phyloP scores from a whole-genome alignment of 2,888 invertebrate genomes.

The Operophtera brumata region DNA sequence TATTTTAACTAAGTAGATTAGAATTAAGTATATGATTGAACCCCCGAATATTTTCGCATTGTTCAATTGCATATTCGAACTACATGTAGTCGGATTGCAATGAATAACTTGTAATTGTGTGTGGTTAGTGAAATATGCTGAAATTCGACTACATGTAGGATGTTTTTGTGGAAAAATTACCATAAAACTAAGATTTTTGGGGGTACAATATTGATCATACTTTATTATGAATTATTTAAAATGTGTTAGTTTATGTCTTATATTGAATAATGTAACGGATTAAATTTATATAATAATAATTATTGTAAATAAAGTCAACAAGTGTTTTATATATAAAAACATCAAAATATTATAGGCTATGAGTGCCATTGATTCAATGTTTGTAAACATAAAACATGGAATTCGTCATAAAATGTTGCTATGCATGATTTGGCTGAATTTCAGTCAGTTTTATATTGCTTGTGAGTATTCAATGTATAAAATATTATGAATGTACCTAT shows the following conservation, averaged over 20 bases:
- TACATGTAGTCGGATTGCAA: no score
- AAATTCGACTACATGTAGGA: no score
- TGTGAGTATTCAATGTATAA: constrained; percentile 27
- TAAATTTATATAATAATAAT: constrained; percentile 4
- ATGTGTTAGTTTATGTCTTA: constrained; percentile 1
- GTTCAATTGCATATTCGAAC: no score
- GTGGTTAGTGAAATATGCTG: no score
- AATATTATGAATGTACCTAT: constrained; percentile 28
- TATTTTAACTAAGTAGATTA: neutral
- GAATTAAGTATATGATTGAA: neutral
- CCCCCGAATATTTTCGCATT: neutral
- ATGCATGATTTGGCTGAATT: constrained; percentile 21
- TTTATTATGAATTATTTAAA: neutral
- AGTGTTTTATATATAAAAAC: constrained; percentile 26
- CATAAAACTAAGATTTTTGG: neutral
- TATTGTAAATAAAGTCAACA: constrained; percentile 32
- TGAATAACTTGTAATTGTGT: no score
- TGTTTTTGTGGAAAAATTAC: no score
- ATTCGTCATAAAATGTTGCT: constrained; percentile 17
- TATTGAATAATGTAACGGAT: constrained; percentile 1
- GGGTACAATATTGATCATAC: neutral
- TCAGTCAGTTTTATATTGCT: constrained; percentile 26
- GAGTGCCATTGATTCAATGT: constrained; percentile 66
- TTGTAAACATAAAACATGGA: constrained; percentile 26
- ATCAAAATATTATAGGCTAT: constrained; percentile 70